phyloP scores from a whole-genome alignment of 2,888 invertebrate species.

The Eupithecia subfuscata region DNA sequence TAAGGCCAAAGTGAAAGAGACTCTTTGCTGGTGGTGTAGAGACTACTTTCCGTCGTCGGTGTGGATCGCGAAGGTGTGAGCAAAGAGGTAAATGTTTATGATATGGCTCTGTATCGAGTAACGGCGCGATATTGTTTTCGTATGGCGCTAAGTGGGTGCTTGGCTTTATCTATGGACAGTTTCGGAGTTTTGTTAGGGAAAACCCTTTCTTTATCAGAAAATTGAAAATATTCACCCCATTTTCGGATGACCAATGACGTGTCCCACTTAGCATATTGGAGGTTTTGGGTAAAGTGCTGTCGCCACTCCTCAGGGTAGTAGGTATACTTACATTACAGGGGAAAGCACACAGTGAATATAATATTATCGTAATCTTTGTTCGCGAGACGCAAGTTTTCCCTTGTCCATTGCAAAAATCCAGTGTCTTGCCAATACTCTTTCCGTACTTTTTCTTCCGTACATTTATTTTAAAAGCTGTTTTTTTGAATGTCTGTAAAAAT shows the following conservation, averaged over 20 bases:
- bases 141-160: slow-evolving; percentile 51
- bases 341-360: background rate
- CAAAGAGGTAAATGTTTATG: slow-evolving; percentile 61
- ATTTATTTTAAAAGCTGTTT: too few species aligned
- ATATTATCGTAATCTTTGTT: background rate
- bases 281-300: slow-evolving; percentile 2
- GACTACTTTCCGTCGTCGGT: slow-evolving; percentile 46
- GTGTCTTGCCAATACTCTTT: background rate
- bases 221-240: slow-evolving; percentile 4
- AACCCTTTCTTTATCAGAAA: slow-evolving; percentile 16
- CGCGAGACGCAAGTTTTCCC: background rate
- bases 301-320: background rate
- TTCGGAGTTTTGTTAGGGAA: slow-evolving; percentile 17
- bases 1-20: slow-evolving; percentile 32
- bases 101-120: slow-evolving; percentile 40
- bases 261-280: slow-evolving; percentile 8
- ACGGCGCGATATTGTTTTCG: slow-evolving; percentile 43
- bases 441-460: background rate
- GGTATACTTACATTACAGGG: background rate
- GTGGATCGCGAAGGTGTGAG: slow-evolving; percentile 55
- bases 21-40: slow-evolving; percentile 39
- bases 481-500: background rate
- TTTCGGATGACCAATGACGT: slow-evolving; percentile 12
- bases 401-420: background rate
- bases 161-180: slow-evolving; percentile 30